These are phyloP conservation scores for Coenonympha arcania DNA, from an alignment of 2,888 invertebrate species.

Conservation along the genomic window DNA sequence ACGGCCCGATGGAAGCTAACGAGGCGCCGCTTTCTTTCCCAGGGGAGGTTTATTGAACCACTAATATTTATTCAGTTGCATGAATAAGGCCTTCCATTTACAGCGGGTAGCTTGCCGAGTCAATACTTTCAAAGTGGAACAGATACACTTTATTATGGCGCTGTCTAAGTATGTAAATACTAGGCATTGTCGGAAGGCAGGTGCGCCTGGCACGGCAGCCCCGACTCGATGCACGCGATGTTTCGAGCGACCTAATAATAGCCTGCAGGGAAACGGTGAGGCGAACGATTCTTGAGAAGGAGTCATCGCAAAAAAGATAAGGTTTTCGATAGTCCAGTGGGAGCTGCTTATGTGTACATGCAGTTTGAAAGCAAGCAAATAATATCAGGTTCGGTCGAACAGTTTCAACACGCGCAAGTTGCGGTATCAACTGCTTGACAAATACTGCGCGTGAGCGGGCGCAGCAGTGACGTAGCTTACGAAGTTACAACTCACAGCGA, in stretches of 20 bases:
- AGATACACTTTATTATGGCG: not conserved
- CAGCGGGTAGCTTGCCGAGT: not conserved
- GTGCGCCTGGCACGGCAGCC: slow-evolving; percentile 19
- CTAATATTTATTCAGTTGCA: slow-evolving; percentile 32
- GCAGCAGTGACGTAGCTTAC: slow-evolving; percentile 14
- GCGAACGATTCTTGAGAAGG: slow-evolving; percentile 40
- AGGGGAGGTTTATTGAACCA: slow-evolving; percentile 36
- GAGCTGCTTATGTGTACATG: slow-evolving; percentile 44
- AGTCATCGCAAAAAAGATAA: slow-evolving; percentile 27
- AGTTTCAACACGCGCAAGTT: slow-evolving; percentile 56
- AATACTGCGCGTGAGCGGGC: slow-evolving; percentile 39
- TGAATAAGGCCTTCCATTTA: slow-evolving; percentile 22
- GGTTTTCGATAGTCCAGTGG: slow-evolving; percentile 19
- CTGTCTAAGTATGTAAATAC: slow-evolving; percentile 15
- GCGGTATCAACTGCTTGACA: slow-evolving; percentile 55
- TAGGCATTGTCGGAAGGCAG: slow-evolving; percentile 36
- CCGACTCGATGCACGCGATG: slow-evolving; percentile 47
- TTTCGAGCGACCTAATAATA: slow-evolving; percentile 56
- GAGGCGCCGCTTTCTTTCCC: slow-evolving; percentile 25
- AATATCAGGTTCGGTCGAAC: slow-evolving; percentile 61
- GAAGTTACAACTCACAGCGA: slow-evolving; percentile 4
- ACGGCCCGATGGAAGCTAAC: slow-evolving; percentile 9
- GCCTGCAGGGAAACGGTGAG: slow-evolving; percentile 38
- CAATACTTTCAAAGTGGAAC: slow-evolving; percentile 1
- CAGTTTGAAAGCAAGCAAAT: slow-evolving; percentile 57